Evolutionary conservation across 2,888 invertebrate genomes (phyloP).

Genomic region (Amiota minor): DNA sequence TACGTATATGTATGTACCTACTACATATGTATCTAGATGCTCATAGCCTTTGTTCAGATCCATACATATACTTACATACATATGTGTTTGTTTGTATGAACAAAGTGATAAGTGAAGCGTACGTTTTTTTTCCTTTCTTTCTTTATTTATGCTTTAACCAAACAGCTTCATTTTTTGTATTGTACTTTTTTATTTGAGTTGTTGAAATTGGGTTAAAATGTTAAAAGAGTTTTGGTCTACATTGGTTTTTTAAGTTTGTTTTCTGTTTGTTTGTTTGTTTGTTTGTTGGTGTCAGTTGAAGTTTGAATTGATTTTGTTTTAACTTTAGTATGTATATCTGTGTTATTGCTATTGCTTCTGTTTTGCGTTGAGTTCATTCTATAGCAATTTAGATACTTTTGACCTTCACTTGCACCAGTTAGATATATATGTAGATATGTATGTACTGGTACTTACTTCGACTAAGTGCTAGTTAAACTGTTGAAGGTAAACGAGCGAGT

Average conservation of each 20-base stretch:
- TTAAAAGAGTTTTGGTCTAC: neutral
- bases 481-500: slow-evolving; percentile 13
- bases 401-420: slow-evolving; percentile 19
- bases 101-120: slow-evolving; percentile 17
- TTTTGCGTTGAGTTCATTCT: neutral
- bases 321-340: neutral
- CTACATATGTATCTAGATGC: slow-evolving; percentile 2
- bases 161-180: slow-evolving; percentile 12
- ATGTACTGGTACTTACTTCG: too few species aligned
- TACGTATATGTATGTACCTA: neutral
- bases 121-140: slow-evolving; percentile 9
- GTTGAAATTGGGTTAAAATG: slow-evolving; percentile 5
- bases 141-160: neutral
- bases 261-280: too few species aligned
- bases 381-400: slow-evolving; percentile 6
- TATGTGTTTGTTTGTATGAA: neutral
- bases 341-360: neutral
- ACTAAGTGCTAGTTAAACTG: slow-evolving; percentile 1
- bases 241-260: neutral
- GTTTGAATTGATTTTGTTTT: neutral
- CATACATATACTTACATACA: neutral
- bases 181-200: neutral
- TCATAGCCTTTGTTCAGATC: neutral
- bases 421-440: too few species aligned
- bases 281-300: neutral